These are phyloP conservation scores for Drosophila nigritarsus DNA, from an alignment of 2,888 invertebrate species.

Conservation along the genomic window DNA sequence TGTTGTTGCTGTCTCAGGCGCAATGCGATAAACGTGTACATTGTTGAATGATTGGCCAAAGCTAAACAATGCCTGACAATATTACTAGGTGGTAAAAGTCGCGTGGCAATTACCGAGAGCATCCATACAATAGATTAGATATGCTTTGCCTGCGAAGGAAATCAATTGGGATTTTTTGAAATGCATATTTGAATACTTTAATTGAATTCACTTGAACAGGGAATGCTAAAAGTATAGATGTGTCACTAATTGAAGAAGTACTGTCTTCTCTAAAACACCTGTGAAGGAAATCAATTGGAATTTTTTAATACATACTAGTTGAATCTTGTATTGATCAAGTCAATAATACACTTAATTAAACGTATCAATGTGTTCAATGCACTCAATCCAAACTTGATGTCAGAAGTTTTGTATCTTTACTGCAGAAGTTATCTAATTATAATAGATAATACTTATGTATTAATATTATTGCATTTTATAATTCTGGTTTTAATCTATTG, in stretches of 20 bases:
- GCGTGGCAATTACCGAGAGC: background rate
- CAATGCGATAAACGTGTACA: constrained; percentile 44
- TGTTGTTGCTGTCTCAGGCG: constrained; percentile 19
- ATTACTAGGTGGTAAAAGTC: constrained; percentile 2
- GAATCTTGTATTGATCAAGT: background rate
- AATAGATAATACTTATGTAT: too few species aligned
- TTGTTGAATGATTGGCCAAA: constrained; percentile 33
- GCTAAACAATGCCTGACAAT: constrained; percentile 1
- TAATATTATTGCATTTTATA: too few species aligned
- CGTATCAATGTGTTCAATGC: too few species aligned
- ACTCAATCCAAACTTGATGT: too few species aligned
- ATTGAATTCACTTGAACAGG: background rate
- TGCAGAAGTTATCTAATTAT: too few species aligned
- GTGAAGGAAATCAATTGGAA: background rate
- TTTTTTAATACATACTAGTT: background rate
- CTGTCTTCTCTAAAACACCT: background rate
- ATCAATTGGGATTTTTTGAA: background rate
- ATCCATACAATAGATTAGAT: background rate
- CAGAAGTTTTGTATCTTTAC: too few species aligned
- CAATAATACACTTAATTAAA: too few species aligned
- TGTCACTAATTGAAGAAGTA: background rate
- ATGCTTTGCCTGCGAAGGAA: background rate
- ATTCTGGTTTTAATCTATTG: too few species aligned
- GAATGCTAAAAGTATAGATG: background rate
- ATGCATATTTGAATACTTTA: background rate